Conservation (phyloP, 2,113 vertebrate genomes). For the Misgurnus mizolepis region DNA sequence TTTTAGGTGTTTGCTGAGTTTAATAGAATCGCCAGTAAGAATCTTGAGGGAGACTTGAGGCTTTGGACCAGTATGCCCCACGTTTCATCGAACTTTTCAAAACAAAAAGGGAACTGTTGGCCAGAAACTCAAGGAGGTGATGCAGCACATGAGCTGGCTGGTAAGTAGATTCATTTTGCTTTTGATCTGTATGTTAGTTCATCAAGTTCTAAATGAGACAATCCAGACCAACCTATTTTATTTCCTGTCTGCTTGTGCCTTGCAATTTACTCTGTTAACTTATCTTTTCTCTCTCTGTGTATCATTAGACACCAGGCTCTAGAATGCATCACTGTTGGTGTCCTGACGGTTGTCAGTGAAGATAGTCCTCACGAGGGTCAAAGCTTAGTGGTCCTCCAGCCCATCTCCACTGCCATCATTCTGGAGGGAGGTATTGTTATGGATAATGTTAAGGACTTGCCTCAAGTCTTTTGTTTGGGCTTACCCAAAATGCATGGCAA, state of each 20-base stretch:
- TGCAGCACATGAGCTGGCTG: constrained; percentile 29
- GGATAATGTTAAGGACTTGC: too few species aligned
- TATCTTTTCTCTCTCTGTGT: constrained; percentile 18
- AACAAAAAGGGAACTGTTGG: constrained; percentile 39
- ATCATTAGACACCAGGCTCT: constrained; percentile 25
- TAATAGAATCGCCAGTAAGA: constrained; percentile 40
- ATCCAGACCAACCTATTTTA: constrained; percentile 8
- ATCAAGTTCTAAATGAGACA: neutral
- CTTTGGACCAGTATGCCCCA: constrained; percentile 34
- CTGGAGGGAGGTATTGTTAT: too few species aligned
- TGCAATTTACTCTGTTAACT: neutral
- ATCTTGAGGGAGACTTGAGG: constrained; percentile 36
- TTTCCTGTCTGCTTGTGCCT: constrained; percentile 19
- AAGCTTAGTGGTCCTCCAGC: neutral
- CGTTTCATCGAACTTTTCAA: constrained; percentile 41
- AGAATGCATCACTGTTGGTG: too few species aligned
- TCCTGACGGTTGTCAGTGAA: neutral
- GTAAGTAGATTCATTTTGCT: constrained; percentile 29
- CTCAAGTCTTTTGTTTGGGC: too few species aligned
- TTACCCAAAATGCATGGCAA: too few species aligned
- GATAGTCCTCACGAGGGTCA: neutral
- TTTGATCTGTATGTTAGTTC: neutral
- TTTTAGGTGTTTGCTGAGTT: constrained; percentile 51
- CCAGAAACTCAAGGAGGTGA: constrained; percentile 29
- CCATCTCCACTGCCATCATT: constrained; percentile 21